Conservation (phyloP, 2,888 invertebrate genomes). For the Horisme vitalbata region DNA sequence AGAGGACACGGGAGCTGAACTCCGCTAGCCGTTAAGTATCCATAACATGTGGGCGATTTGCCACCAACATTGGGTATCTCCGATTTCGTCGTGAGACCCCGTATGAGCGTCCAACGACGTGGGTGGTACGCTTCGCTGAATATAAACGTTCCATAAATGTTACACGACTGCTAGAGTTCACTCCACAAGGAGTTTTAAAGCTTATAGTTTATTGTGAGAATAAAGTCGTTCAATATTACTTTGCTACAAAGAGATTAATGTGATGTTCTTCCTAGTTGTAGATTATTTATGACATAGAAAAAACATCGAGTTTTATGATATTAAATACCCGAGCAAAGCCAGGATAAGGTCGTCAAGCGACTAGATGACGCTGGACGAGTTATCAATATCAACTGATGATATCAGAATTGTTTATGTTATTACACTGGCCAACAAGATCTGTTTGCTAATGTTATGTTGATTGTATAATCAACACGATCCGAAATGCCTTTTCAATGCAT, state of each 20-base stretch:
- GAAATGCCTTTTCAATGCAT: conserved; percentile 41
- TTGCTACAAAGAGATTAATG: conserved; percentile 1
- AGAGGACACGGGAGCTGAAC: conserved; percentile 35
- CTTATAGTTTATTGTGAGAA: conserved; percentile 19
- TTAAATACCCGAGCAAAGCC: too few species aligned
- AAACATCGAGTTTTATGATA: too few species aligned
- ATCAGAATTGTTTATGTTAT: conserved; percentile 55
- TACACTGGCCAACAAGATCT: conserved; percentile 45
- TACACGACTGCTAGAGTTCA: conserved; percentile 48
- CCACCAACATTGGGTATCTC: conserved; percentile 58
- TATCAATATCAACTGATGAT: conserved; percentile 34
- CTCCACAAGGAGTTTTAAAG: conserved; percentile 33
- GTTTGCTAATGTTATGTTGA: conserved; percentile 51
- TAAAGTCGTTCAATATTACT: conserved; percentile 5
- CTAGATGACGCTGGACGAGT: conserved; percentile 2
- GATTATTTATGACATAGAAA: too few species aligned
- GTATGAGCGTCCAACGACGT: conserved; percentile 56
- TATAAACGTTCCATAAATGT: conserved; percentile 68
- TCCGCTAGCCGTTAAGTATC: conserved; percentile 36
- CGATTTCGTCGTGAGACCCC: conserved; percentile 57
- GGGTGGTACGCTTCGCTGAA: conserved; percentile 69
- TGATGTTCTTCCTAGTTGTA: too few species aligned
- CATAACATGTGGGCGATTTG: conserved; percentile 41
- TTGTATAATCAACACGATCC: conserved; percentile 43
- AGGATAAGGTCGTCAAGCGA: too few species aligned